Conservation (phyloP, 2,797 vertebrate genomes). For the Sebastes miniatus region DNA sequence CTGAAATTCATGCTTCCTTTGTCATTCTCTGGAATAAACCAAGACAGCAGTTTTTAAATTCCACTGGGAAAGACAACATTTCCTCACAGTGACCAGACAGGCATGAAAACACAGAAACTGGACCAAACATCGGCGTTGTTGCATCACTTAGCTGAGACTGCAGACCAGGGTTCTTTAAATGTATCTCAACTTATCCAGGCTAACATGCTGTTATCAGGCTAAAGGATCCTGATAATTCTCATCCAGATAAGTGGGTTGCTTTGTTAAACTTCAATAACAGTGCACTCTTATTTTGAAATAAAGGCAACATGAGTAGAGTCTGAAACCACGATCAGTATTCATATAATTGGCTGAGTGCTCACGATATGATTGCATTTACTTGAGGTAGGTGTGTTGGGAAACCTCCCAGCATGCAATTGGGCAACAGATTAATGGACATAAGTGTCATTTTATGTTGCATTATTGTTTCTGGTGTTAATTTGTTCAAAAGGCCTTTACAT, state of each 20-base stretch:
- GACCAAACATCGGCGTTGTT: background rate
- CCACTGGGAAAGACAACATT: slow-evolving; percentile 1
- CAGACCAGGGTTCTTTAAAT: background rate
- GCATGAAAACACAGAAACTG: slow-evolving; percentile 19
- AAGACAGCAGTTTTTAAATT: slow-evolving; percentile 33
- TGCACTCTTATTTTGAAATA: background rate
- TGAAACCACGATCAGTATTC: background rate
- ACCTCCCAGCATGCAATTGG: background rate
- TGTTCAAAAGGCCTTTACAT: background rate
- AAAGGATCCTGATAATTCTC: background rate
- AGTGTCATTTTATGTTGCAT: background rate
- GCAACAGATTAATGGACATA: background rate
- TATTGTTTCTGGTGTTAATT: background rate
- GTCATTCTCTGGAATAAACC: slow-evolving; percentile 23
- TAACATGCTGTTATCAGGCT: background rate
- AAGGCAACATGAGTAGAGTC: background rate
- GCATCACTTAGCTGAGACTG: background rate
- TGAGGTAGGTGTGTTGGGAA: background rate
- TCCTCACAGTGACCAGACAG: slow-evolving; percentile 18
- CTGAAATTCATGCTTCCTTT: background rate
- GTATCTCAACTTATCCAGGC: background rate
- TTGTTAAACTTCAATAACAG: background rate
- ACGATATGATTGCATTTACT: background rate
- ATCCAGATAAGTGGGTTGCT: background rate
- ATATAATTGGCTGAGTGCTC: background rate